Evolutionary conservation across 2,888 invertebrate species (phyloP).

Genomic region (Rhagonycha fulva): DNA sequence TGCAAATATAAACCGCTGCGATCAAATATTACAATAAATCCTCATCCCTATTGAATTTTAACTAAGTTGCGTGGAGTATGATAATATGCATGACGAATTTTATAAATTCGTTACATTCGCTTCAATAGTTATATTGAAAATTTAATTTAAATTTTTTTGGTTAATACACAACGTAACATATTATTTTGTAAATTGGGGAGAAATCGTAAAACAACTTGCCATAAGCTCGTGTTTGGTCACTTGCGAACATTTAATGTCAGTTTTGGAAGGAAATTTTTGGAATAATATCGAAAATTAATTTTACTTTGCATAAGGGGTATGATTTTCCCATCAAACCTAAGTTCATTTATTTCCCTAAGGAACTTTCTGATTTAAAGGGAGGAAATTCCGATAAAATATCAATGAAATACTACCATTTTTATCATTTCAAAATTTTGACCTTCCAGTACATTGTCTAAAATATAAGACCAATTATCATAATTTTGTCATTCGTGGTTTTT

Average conservation of each 20-base stretch:
- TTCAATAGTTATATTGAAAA: background rate
- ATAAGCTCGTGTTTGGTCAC: background rate
- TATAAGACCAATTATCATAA: too few relatives aligned
- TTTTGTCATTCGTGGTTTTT: too few relatives aligned
- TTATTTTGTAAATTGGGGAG: background rate
- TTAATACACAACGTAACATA: background rate
- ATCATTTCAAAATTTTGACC: too few relatives aligned
- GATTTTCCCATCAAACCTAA: too few relatives aligned
- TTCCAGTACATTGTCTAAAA: too few relatives aligned
- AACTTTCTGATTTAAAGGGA: too few relatives aligned
- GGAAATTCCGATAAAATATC: too few relatives aligned
- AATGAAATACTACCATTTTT: too few relatives aligned
- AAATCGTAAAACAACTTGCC: background rate
- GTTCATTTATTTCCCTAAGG: too few relatives aligned
- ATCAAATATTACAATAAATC: slow-evolving; percentile 17
- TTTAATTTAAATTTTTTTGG: background rate
- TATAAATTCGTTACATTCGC: slow-evolving; percentile 11
- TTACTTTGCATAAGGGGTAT: too few relatives aligned
- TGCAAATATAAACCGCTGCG: slow-evolving; percentile 10
- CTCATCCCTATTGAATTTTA: slow-evolving; percentile 11
- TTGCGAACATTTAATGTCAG: background rate
- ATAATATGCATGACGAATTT: slow-evolving; percentile 14
- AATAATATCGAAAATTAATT: background rate
- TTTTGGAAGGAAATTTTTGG: background rate
- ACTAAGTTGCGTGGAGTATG: slow-evolving; percentile 7